Evolutionary conservation across 2,888 invertebrate genomes (phyloP), one percentile per base, ranked within the genome.

Genomic region (Tenthredo notha): DNA sequence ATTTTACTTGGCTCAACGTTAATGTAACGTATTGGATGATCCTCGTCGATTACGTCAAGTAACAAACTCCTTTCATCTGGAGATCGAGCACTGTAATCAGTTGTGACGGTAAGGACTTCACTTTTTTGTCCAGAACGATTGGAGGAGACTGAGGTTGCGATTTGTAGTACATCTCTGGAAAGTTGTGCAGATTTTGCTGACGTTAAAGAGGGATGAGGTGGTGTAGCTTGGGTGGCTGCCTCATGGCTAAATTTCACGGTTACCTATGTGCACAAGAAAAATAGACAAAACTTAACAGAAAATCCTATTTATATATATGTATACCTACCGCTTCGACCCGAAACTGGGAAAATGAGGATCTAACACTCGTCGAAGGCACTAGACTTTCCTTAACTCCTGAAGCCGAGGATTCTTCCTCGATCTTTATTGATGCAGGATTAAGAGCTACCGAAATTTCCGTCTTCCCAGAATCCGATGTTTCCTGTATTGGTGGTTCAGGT

Each of bases 71-170:
- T 54, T 6, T 67, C 47, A 67, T 85, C 84, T 9, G 78, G 78
- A 40, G 84, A 67, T 65, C 84, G 37, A 40, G 40, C 80, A 6
- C 43, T 86, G 65, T 88, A 88, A 78, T 88, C 86, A 6, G 86
- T 88, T 5, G 86, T 86, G 12, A 86, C 80, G 2, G 87, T 87
- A 18, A 88, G 74, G 78, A 88, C 72, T 77, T 88, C 88, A 61
- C 84, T 88, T 70, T 80, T 87, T 1, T 84, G 74, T 12, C 21
- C 85, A 7, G 86, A 85, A 3, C 65, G 77, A 18, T 54, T 78
- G 12, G 86, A 87, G 2, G 86, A 84, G 4, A 85, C 43, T 2
- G 87, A 84, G 15, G 75, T 78, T 37, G 84, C 77, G 25, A 84
- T 84, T 29, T 77, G 29, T 10, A 67, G 10, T 5, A 75, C 40